Conservation (phyloP, 2,113 vertebrate species). For the Epinephelus lanceolatus region DNA sequence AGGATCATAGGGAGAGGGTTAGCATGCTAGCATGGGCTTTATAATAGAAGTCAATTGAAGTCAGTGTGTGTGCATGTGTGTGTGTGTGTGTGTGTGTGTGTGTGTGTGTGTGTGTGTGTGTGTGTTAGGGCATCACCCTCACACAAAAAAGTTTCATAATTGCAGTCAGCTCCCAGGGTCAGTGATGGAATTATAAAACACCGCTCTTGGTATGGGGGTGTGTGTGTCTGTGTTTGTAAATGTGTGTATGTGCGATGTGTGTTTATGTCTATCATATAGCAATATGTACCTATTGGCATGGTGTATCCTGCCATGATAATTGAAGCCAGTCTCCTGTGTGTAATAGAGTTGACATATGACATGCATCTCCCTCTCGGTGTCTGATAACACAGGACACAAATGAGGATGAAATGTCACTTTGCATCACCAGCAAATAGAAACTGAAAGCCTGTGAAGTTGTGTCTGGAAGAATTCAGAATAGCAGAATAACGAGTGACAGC, state of each 20-base stretch:
- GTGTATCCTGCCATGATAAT: constrained; percentile 20
- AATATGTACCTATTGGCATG: background rate
- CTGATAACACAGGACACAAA: constrained; percentile 9
- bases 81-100: constrained; percentile 2
- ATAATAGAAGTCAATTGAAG: constrained; percentile 60
- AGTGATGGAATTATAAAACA: constrained; percentile 45
- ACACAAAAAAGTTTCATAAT: constrained; percentile 30
- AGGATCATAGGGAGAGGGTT: constrained; percentile 23
- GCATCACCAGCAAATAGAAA: constrained; percentile 2
- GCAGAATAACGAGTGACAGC: background rate
- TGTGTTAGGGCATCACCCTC: background rate
- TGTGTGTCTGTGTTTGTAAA: background rate
- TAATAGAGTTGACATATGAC: constrained; percentile 28
- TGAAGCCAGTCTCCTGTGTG: constrained; percentile 22
- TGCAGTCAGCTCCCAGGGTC: constrained; percentile 37
- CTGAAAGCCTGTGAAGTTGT: background rate
- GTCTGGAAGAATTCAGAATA: background rate
- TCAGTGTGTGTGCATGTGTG: constrained; percentile 37
- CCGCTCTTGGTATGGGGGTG: background rate
- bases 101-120: background rate
- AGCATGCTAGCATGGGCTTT: constrained; percentile 47
- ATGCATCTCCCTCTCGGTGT: constrained; percentile 4
- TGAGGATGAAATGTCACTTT: constrained; percentile 23
- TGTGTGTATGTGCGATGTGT: background rate
- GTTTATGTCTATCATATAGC: background rate